These are phyloP conservation scores for Bovichtus variegatus DNA, from an alignment of 2,797 vertebrate species.

Conservation along the genomic window DNA sequence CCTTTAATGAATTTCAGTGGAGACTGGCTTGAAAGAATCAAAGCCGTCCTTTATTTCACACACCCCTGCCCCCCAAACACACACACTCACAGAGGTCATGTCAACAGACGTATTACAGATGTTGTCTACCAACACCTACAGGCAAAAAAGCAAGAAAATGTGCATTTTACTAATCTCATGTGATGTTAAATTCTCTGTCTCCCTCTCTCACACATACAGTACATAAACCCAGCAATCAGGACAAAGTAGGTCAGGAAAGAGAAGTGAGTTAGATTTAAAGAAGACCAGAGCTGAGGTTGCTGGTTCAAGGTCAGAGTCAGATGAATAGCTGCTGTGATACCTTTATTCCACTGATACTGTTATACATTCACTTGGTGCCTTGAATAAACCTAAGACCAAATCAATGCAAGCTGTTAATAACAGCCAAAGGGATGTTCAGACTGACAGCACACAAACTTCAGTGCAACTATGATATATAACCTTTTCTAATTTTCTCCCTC, in stretches of 20 bases:
- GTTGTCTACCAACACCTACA: background rate
- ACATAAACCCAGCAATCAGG: background rate
- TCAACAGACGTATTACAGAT: conserved; percentile 33
- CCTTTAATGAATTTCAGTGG: conserved; percentile 71
- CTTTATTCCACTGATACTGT: conserved; percentile 38
- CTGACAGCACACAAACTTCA: conserved; percentile 2
- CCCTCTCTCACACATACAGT: background rate
- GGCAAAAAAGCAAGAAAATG: background rate
- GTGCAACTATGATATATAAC: background rate
- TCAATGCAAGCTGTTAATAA: conserved; percentile 13
- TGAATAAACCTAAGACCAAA: conserved; percentile 25
- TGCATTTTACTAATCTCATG: background rate
- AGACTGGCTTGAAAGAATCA: conserved; percentile 50
- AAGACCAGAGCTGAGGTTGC: conserved; percentile 20
- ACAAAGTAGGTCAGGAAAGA: conserved; percentile 31
- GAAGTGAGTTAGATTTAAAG: conserved; percentile 15
- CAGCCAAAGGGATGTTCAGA: background rate
- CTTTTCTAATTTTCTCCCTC: conserved; percentile 2
- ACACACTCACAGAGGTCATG: conserved; percentile 24
- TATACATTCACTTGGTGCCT: conserved; percentile 16
- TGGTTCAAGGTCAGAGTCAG: conserved; percentile 62
- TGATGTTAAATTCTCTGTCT: background rate
- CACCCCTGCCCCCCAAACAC: background rate
- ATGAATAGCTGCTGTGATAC: conserved; percentile 39
- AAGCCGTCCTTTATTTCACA: conserved; percentile 66